A percentile compares a stretch with the other conserved stretches of the same genome.
These are phyloP conservation scores for Diuraphis noxia DNA, from an alignment of 1,140 invertebrate species.

Conservation along the genomic window DNA sequence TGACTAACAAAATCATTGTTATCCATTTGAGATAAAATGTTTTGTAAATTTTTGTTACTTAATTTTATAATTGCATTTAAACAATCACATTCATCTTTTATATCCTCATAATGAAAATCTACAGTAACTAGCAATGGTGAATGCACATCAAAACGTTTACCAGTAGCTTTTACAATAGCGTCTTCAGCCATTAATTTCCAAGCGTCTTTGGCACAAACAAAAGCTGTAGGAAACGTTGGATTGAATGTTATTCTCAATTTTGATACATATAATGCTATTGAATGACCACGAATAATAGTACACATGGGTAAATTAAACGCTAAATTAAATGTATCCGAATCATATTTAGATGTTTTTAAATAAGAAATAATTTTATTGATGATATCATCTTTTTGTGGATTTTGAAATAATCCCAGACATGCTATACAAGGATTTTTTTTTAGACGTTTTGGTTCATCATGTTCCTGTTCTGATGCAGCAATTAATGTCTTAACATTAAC, in stretches of 20 bases:
- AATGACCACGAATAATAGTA: conserved; percentile 61
- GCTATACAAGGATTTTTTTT: conserved; percentile 63
- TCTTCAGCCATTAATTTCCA: conserved; percentile 68
- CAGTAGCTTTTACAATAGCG: conserved; percentile 61
- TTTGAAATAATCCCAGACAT: conserved; percentile 70
- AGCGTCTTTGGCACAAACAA: conserved; percentile 66
- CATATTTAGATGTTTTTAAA: conserved; percentile 60
- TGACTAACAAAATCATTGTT: conserved; percentile 45
- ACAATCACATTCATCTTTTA: conserved; percentile 64
- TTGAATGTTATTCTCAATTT: conserved; percentile 58
- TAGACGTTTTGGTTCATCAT: conserved; percentile 58
- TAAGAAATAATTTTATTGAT: conserved; percentile 60
- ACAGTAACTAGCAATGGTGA: conserved; percentile 66
- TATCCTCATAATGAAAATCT: conserved; percentile 62
- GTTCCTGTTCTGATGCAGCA: conserved; percentile 25
- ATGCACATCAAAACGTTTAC: conserved; percentile 61
- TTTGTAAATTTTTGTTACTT: conserved; percentile 64
- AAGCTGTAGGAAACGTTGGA: conserved; percentile 42
- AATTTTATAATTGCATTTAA: conserved; percentile 67
- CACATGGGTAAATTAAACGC: conserved; percentile 63
- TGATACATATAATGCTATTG: conserved; percentile 61
- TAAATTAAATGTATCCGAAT: conserved; percentile 62
- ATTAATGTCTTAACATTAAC: conserved; percentile 27
- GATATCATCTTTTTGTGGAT: conserved; percentile 61
- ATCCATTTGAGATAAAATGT: conserved; percentile 35